phyloP scores from a whole-genome alignment of 2,888 invertebrate species.

The Zaprionus bogoriensis region DNA sequence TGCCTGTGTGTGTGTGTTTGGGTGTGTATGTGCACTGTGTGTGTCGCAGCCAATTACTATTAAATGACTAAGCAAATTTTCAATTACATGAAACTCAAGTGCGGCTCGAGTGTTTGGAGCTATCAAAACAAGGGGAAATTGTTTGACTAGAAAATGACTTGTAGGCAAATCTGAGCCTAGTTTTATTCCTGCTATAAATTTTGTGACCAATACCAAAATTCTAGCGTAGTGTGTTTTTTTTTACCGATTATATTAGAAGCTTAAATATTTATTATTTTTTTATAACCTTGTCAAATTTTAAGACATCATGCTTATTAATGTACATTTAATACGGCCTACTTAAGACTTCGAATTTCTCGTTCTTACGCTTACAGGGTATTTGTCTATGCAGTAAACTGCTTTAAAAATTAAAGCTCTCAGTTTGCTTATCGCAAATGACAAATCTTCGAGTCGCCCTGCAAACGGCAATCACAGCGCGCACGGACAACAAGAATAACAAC shows the following conservation, averaged over 20 bases:
- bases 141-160: not conserved
- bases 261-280: too few species aligned
- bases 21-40: slow-evolving; percentile 6
- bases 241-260: too few species aligned
- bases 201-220: too few species aligned
- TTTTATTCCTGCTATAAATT: too few species aligned
- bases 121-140: not conserved
- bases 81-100: slow-evolving; percentile 25
- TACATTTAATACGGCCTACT: too few species aligned
- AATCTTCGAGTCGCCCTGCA: slow-evolving; percentile 51
- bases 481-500: slow-evolving; percentile 6
- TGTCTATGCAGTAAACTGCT: slow-evolving; percentile 9
- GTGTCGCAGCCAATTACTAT: slow-evolving; percentile 28
- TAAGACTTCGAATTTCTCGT: too few species aligned
- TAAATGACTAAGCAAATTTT: slow-evolving; percentile 30
- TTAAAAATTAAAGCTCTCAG: slow-evolving; percentile 32
- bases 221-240: too few species aligned
- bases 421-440: slow-evolving; percentile 60
- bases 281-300: too few species aligned
- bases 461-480: slow-evolving; percentile 40
- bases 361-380: not conserved
- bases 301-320: too few species aligned
- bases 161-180: too few species aligned
- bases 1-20: not conserved
- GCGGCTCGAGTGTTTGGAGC: not conserved